Evolutionary conservation across 2,888 invertebrate genomes (phyloP).

Genomic region (Acleris laterana): DNA sequence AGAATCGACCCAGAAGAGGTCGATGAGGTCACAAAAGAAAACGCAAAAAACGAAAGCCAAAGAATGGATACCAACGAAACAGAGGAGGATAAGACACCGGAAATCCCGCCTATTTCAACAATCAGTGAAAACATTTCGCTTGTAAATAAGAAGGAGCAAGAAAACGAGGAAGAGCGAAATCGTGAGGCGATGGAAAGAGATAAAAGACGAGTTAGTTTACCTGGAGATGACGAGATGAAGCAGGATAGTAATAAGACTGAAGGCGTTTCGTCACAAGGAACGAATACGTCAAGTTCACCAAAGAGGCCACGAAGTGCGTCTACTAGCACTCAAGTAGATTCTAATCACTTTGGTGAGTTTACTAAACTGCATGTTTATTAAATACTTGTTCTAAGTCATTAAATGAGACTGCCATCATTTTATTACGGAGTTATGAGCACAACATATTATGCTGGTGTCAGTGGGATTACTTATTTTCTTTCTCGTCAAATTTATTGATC

Average conservation of each 20-base stretch:
- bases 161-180: slow-evolving; percentile 63
- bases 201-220: slow-evolving; percentile 86
- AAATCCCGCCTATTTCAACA: slow-evolving; percentile 89
- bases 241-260: slow-evolving; percentile 72
- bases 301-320: slow-evolving; percentile 91
- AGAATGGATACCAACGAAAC: slow-evolving; percentile 56
- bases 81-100: slow-evolving; percentile 75
- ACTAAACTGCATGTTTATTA: background rate
- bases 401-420: too few species aligned
- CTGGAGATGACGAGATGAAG: slow-evolving; percentile 79
- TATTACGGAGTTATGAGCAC: too few species aligned
- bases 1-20: slow-evolving; percentile 47
- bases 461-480: too few species aligned
- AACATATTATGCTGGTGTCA: too few species aligned
- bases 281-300: slow-evolving; percentile 83
- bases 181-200: slow-evolving; percentile 74
- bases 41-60: slow-evolving; percentile 68
- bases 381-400: too few species aligned
- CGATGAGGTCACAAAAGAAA: slow-evolving; percentile 60
- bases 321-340: slow-evolving; percentile 93
- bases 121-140: slow-evolving; percentile 88
- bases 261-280: slow-evolving; percentile 67
- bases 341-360: slow-evolving; percentile 91
- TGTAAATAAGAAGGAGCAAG: slow-evolving; percentile 70
- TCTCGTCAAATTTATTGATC: too few species aligned